phyloP scores from a whole-genome alignment of 2,888 invertebrate species.

The Baronia brevicornis region DNA sequence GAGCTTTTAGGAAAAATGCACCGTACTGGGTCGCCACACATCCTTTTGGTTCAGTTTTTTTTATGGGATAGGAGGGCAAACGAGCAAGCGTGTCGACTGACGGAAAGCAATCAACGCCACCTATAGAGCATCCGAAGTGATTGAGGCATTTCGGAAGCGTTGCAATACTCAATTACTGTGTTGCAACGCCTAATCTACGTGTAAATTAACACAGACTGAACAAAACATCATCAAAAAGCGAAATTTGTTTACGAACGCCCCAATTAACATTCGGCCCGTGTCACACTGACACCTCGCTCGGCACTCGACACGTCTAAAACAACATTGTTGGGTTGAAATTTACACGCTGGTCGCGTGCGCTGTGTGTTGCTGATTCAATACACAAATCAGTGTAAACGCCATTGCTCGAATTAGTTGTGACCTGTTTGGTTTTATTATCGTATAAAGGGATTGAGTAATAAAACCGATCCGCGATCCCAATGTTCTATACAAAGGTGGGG shows the following conservation, averaged over 20 bases:
- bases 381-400: conserved; percentile 42
- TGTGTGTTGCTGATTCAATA: conserved; percentile 40
- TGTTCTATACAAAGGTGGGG: background rate
- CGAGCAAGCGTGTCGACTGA: background rate
- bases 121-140: too few species aligned
- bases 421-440: background rate
- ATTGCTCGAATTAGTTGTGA: conserved; percentile 27
- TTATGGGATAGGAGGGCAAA: background rate
- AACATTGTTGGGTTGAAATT: conserved; percentile 16
- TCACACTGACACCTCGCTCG: conserved; percentile 6
- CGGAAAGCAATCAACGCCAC: background rate
- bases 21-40: too few species aligned
- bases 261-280: conserved; percentile 7
- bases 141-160: too few species aligned
- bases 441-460: background rate
- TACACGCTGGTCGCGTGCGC: conserved; percentile 18
- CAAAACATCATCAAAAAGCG: conserved; percentile 10
- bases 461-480: too few species aligned
- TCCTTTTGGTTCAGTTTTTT: too few species aligned
- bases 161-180: too few species aligned
- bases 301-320: conserved; percentile 8
- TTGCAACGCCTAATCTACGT: background rate
- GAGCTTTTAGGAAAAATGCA: too few species aligned
- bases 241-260: conserved; percentile 9
- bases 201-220: conserved; percentile 5